Evolutionary conservation across 2,888 invertebrate species (phyloP), one percentile per base, ranked within the genome.

Genomic region (Cyaniris semiargus): DNA sequence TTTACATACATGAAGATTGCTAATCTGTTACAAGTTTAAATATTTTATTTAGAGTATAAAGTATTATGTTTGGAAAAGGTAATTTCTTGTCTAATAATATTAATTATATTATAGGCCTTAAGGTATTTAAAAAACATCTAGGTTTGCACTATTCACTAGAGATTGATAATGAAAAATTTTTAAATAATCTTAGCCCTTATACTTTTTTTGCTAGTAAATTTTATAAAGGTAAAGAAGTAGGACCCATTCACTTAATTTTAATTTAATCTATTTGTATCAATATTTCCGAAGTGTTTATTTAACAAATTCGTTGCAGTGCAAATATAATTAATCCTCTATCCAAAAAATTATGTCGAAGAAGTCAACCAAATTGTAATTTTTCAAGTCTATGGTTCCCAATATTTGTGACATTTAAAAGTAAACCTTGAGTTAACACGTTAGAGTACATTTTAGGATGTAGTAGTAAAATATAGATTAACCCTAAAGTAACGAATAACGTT

Each of bases 311-410:
- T 53, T 78, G 82, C 84, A 85, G 87, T 84, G 83, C 83, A 88
- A 88, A 88, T 84, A 88, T 82, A 83, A 88, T 88, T 85, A 87
- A 86, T 87, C 85, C 71, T 80, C 80, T n/a, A 77, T 78, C 78
- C 76, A 80, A 70, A 82, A 81, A 82, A 83, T 81, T 80, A 87
- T 85, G 85, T 87, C 83, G 84, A 82, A 79, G 81, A 84, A 82
- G 82, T 83, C 81, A 83, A 83, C 83, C 80, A 84, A 83, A 82
- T 76, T 77, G 90, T 86, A 90, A 93, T 92, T 93, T 93, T 89
- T 93, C 90, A 90, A 86, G 87, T 70, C 82, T 81, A 77, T 70
- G 83, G 27, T 15, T 27, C 66, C 27, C 66, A 27, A 66, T 88
- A 86, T 87, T 87, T 84, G 79, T 82, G 18, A n/a, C 48, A 8